Base-by-base conservation (phyloP, 1,140 invertebrate genomes). In the Caenorhabditis latens region DNA sequence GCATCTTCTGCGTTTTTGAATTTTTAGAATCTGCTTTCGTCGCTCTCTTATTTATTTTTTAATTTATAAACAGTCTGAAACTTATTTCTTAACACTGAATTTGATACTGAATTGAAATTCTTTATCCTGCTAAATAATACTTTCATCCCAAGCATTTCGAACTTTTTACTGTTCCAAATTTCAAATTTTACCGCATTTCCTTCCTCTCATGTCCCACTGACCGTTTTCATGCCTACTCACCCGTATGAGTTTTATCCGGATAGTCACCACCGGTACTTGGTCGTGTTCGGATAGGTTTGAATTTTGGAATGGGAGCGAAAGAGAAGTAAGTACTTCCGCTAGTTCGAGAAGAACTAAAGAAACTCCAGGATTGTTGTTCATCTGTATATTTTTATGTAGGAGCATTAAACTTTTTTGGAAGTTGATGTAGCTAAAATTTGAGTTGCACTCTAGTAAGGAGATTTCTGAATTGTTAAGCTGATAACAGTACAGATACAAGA, bases 211-310 rank as follows among this genome's bases (percentile, higher is more conserved):
- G 43, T 42, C 71, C 71, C 46, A 50, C 46, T 79, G 46, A 50
- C 46, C 71, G 40, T 79, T 79, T 79, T 50, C 21, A n/a, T 79
- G 71, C 46, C 71, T 53, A 79, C 40, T 79, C 71, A 79, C 71
- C 71, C 71, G 71, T 79, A 79, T 79, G 71, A 43, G 71, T 79
- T 42, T 19, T 40, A 24, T 5, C 61, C 46, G 32, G 32, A 32
- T 53, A 40, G 46, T 46, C 11, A 9, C 11, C 21, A 6, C 21
- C 32, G 32, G 71, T 79, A 50, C 71, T 79, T 48, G 71, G 71
- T 79, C 71, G 71, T 53, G 71, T 19, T 21, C 19, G 8, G 5
- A 19, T n/a, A 21, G 8, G 61, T 63, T 63, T 63, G 61, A 63
- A 63, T 63, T 63, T 63, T 63, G 11, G 24, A 58, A 58, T 6